Percentiles rank a stretch among this genome's conserved stretches.
These are phyloP conservation scores for Siderastrea siderea DNA, from an alignment of 92 coral and sea anemone genomes.

Conservation along the genomic window DNA sequence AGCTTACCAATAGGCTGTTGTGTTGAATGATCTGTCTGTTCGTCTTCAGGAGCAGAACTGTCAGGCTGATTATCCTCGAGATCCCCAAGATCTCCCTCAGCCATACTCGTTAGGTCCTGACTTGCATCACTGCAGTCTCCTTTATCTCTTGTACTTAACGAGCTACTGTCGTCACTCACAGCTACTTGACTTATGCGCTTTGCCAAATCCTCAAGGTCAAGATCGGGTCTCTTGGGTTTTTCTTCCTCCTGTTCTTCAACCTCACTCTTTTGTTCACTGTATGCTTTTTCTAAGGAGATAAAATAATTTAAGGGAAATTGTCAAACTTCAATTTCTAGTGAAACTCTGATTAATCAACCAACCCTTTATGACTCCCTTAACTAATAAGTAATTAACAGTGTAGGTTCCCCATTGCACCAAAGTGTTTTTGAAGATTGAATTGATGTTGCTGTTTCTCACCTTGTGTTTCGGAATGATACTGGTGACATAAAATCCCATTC, in stretches of 20 bases:
- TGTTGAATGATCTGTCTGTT: slow-evolving; percentile 38
- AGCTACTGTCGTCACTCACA: slow-evolving; percentile 76
- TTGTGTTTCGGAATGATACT: too few relatives aligned
- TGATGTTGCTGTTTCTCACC: too few relatives aligned
- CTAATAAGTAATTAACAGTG: too few relatives aligned
- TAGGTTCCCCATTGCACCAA: too few relatives aligned
- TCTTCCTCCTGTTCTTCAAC: neutral
- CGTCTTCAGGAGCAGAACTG: slow-evolving; percentile 83
- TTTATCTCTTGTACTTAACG: slow-evolving; percentile 61
- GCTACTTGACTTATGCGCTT: slow-evolving; percentile 79
- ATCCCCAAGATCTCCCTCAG: slow-evolving; percentile 86
- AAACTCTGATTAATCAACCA: too few relatives aligned
- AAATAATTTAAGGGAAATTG: neutral
- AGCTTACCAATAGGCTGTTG: slow-evolving; percentile 42
- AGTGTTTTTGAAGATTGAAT: too few relatives aligned
- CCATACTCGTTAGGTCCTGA: slow-evolving; percentile 76
- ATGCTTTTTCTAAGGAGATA: neutral
- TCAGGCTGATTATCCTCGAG: slow-evolving; percentile 74
- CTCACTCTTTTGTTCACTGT: neutral
- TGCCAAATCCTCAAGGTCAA: slow-evolving; percentile 68
- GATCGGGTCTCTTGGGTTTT: slow-evolving; percentile 17
- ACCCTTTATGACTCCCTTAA: too few relatives aligned
- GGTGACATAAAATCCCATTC: too few relatives aligned
- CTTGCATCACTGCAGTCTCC: slow-evolving; percentile 89
- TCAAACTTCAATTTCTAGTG: too few relatives aligned